Conservation (phyloP, 2,888 invertebrate species). For the Eurytoma adleriae region DNA sequence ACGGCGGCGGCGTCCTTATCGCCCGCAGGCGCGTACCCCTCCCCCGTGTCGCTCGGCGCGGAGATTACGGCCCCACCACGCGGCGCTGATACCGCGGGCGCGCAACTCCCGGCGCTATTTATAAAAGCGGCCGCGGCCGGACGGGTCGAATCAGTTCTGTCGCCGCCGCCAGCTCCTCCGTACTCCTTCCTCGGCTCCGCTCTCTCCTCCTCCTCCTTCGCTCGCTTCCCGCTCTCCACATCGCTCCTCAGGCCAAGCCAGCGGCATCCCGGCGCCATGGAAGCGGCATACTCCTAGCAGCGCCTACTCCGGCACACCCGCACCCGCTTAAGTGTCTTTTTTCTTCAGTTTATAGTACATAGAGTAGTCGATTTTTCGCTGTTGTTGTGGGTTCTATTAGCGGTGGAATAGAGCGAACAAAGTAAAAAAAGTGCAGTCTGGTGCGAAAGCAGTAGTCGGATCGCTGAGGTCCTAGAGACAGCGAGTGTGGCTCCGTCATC, state of each 20-base stretch:
- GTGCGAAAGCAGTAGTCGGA: not conserved
- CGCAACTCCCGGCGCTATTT: constrained; percentile 28
- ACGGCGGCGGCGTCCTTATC: not conserved
- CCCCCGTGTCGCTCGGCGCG: not conserved
- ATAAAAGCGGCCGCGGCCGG: constrained; percentile 33
- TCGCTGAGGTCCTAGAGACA: not conserved
- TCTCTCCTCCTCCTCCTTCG: not conserved
- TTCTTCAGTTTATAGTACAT: not conserved
- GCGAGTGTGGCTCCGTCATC: constrained; percentile 40
- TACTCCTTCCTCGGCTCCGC: not conserved
- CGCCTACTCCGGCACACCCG: not conserved
- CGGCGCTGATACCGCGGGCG: constrained; percentile 23
- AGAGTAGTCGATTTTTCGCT: not conserved
- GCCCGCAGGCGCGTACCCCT: not conserved
- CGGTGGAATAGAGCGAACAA: not conserved
- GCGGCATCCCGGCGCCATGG: constrained; percentile 35
- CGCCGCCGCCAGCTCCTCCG: not conserved
- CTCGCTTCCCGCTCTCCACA: not conserved
- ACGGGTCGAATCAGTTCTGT: constrained; percentile 35
- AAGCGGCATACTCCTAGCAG: constrained; percentile 59
- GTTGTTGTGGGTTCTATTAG: not conserved
- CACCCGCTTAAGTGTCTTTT: not conserved
- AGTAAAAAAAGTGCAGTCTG: not conserved
- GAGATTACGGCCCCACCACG: not conserved
- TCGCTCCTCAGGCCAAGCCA: not conserved